Conservation (phyloP, 1,140 invertebrate genomes). For the Zaprionus africanus region DNA sequence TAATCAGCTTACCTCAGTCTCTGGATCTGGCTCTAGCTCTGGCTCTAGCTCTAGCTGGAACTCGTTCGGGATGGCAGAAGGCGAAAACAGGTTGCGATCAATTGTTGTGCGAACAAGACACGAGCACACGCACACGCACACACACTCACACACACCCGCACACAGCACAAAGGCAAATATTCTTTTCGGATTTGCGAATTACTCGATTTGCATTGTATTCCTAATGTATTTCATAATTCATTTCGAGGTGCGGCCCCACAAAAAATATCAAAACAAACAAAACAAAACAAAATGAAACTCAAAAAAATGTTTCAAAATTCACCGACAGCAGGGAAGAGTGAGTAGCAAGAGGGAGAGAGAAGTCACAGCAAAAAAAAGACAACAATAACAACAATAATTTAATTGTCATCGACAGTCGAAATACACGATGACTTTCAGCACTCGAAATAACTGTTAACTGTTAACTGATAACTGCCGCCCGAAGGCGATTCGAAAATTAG, state of each 20-base stretch:
- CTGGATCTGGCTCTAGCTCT: slow-evolving; percentile 12
- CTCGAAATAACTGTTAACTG: neutral
- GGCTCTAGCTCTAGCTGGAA: neutral
- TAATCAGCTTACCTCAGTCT: slow-evolving; percentile 75
- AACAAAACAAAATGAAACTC: slow-evolving; percentile 4
- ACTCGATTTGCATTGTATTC: slow-evolving; percentile 27
- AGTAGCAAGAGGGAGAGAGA: slow-evolving; percentile 13
- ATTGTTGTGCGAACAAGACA: slow-evolving; percentile 4
- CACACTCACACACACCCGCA: slow-evolving; percentile 15
- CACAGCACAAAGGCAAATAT: slow-evolving; percentile 21
- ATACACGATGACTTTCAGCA: slow-evolving; percentile 1
- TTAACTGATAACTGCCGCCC: neutral
- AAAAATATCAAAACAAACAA: slow-evolving; percentile 9
- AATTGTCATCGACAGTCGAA: neutral
- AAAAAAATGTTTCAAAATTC: slow-evolving; percentile 24
- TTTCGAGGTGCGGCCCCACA: slow-evolving; percentile 19
- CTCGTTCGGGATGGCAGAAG: slow-evolving; percentile 27
- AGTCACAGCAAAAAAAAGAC: slow-evolving; percentile 22
- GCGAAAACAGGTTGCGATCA: slow-evolving; percentile 44
- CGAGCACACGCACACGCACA: slow-evolving; percentile 11
- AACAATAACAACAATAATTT: slow-evolving; percentile 18
- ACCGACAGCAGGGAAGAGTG: neutral
- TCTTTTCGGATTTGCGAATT: slow-evolving; percentile 29
- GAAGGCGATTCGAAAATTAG: neutral
- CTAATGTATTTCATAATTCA: slow-evolving; percentile 53